phyloP scores from a whole-genome alignment of 1,140 invertebrate genomes.

The Penaeus indicus region DNA sequence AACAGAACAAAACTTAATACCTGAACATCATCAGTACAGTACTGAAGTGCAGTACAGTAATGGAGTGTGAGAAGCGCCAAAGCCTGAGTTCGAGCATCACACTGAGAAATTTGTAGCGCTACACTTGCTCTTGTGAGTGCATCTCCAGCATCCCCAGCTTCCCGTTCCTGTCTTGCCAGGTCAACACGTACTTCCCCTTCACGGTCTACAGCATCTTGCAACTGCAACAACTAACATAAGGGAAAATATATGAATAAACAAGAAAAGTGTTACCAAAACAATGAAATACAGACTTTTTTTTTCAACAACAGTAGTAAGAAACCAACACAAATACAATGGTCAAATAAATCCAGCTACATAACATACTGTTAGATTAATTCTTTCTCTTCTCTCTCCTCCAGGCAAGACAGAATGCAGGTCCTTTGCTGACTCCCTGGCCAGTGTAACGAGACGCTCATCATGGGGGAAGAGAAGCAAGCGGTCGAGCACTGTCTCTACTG shows the following conservation, averaged over 20 bases:
- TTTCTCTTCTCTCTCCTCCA: constrained; percentile 29
- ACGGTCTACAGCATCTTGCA: constrained; percentile 45
- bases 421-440: constrained; percentile 50
- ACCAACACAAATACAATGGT: neutral
- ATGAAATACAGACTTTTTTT: neutral
- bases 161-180: constrained; percentile 47
- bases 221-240: constrained; percentile 26
- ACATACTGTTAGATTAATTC: constrained; percentile 52
- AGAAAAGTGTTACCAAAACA: neutral
- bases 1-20: neutral
- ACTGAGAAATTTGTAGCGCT: constrained; percentile 55
- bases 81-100: constrained; percentile 56
- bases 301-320: neutral
- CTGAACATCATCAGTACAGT: constrained; percentile 34
- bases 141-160: constrained; percentile 44
- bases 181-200: constrained; percentile 56
- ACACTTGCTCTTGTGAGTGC: constrained; percentile 28
- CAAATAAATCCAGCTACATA: neutral
- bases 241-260: neutral
- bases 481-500: constrained; percentile 42
- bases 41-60: constrained; percentile 56
- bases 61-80: constrained; percentile 50
- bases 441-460: constrained; percentile 49
- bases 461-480: constrained; percentile 47
- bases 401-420: constrained; percentile 38